A percentile compares a stretch with the other conserved stretches of the same genome.
Evolutionary conservation across 2,113 vertebrate species (phyloP).

Genomic region (Xiphophorus hellerii): DNA sequence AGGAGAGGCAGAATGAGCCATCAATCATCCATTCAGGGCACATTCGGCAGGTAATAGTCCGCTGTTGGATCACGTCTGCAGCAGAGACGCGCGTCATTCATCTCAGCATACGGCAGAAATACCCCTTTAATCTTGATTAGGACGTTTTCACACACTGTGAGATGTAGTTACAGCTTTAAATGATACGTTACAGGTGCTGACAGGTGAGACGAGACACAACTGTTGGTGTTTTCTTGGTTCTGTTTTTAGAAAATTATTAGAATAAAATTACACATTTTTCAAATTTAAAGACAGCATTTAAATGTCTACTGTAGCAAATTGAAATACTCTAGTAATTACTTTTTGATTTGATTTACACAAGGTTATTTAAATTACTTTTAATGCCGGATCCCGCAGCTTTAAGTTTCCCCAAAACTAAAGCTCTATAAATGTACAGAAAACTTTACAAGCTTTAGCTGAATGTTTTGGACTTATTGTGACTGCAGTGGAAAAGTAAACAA

Average conservation of each 20-base stretch:
- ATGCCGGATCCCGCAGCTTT: too few species aligned
- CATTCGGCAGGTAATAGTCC: slow-evolving; percentile 73
- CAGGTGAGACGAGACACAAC: not conserved
- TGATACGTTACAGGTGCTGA: slow-evolving; percentile 4
- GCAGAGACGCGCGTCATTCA: slow-evolving; percentile 61
- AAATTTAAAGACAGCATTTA: not conserved
- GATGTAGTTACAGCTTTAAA: slow-evolving; percentile 12
- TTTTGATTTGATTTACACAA: too few species aligned
- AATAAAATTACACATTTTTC: too few species aligned
- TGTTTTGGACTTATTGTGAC: not conserved
- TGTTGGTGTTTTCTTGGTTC: slow-evolving; percentile 2
- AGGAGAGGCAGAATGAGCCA: slow-evolving; percentile 66
- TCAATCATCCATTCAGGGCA: slow-evolving; percentile 75
- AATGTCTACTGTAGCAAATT: not conserved
- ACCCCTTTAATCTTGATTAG: slow-evolving; percentile 65
- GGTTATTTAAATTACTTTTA: too few species aligned
- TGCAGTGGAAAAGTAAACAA: not conserved
- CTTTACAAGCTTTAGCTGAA: not conserved
- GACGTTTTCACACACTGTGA: slow-evolving; percentile 36
- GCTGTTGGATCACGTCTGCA: slow-evolving; percentile 54
- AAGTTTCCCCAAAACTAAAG: too few species aligned
- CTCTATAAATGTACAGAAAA: too few species aligned
- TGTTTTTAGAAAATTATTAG: not conserved
- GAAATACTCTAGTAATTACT: not conserved
- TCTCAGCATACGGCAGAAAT: slow-evolving; percentile 53